Percentiles rank a stretch among this genome's conserved stretches.
Evolutionary conservation across 2,888 invertebrate genomes (phyloP).

Genomic region (Cheilosia soror): DNA sequence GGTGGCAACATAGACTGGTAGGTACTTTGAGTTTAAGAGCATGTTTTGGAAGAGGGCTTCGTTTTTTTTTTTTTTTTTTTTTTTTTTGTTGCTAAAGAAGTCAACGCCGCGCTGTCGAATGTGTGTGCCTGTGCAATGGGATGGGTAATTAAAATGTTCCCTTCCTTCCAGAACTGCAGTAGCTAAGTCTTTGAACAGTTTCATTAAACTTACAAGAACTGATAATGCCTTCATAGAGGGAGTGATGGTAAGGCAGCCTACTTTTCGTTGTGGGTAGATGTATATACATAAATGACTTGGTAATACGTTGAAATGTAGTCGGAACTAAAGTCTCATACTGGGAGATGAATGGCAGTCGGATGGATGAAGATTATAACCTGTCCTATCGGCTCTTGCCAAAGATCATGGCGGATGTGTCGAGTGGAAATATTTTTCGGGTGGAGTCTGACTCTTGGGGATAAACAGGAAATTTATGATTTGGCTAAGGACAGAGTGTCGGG

Average conservation of each 20-base stretch:
- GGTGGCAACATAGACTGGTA: background rate
- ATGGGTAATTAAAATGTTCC: slow-evolving; percentile 70
- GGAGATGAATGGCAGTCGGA: slow-evolving; percentile 41
- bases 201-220: slow-evolving; percentile 68
- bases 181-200: slow-evolving; percentile 54
- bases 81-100: slow-evolving; percentile 42
- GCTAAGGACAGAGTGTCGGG: slow-evolving; percentile 27
- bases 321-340: slow-evolving; percentile 21
- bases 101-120: slow-evolving; percentile 24
- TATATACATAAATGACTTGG: background rate
- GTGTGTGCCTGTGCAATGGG: slow-evolving; percentile 25
- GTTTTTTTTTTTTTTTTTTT: too few species aligned
- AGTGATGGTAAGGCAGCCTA: slow-evolving; percentile 33
- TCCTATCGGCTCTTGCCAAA: slow-evolving; percentile 13
- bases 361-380: slow-evolving; percentile 28
- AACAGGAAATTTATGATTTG: slow-evolving; percentile 57
- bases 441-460: slow-evolving; percentile 39
- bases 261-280: background rate
- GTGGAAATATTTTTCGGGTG: slow-evolving; percentile 29
- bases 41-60: slow-evolving; percentile 16
- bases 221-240: slow-evolving; percentile 1
- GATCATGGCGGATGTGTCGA: slow-evolving; percentile 50
- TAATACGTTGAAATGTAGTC: slow-evolving; percentile 27
- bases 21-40: slow-evolving; percentile 37
- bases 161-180: background rate